These are phyloP conservation scores for Scaptodrosophila lebanonensis DNA, from an alignment of 1,140 invertebrate genomes.

Conservation along the genomic window DNA sequence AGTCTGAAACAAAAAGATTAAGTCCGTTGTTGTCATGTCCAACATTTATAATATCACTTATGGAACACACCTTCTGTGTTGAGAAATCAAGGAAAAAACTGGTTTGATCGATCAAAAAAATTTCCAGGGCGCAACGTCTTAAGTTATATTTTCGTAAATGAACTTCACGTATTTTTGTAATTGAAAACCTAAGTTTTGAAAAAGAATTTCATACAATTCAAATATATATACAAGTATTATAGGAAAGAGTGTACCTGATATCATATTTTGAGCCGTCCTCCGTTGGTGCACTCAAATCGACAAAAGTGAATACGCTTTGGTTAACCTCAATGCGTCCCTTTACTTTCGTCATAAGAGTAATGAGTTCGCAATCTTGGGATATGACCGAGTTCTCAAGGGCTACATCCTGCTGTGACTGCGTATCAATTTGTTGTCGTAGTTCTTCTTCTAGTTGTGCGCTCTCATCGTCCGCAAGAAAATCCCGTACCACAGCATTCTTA, in stretches of 20 bases:
- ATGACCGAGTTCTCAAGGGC: constrained; percentile 80
- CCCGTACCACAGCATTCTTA: constrained; percentile 69
- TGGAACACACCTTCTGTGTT: constrained; percentile 77
- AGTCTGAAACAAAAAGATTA: constrained; percentile 68
- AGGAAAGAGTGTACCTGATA: constrained; percentile 65
- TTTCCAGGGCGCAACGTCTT: constrained; percentile 81
- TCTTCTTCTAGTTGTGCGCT: constrained; percentile 70
- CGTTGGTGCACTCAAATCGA: constrained; percentile 80
- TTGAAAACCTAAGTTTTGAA: constrained; percentile 74
- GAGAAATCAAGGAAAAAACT: constrained; percentile 85
- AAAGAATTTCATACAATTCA: background rate
- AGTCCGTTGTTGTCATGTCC: background rate
- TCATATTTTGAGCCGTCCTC: constrained; percentile 80
- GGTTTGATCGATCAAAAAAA: constrained; percentile 83
- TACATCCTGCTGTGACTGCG: constrained; percentile 68
- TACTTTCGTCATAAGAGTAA: constrained; percentile 82
- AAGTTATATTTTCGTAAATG: constrained; percentile 83
- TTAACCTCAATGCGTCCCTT: constrained; percentile 83
- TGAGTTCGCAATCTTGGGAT: constrained; percentile 82
- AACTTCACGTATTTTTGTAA: constrained; percentile 81
- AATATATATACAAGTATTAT: background rate
- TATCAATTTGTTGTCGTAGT: constrained; percentile 57
- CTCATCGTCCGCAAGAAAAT: constrained; percentile 72
- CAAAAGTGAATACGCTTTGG: constrained; percentile 81
- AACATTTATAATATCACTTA: background rate